Evolutionary conservation across 1,140 invertebrate species (phyloP), one percentile per base, ranked within the genome.

Genomic region (Megalopta genalis): DNA sequence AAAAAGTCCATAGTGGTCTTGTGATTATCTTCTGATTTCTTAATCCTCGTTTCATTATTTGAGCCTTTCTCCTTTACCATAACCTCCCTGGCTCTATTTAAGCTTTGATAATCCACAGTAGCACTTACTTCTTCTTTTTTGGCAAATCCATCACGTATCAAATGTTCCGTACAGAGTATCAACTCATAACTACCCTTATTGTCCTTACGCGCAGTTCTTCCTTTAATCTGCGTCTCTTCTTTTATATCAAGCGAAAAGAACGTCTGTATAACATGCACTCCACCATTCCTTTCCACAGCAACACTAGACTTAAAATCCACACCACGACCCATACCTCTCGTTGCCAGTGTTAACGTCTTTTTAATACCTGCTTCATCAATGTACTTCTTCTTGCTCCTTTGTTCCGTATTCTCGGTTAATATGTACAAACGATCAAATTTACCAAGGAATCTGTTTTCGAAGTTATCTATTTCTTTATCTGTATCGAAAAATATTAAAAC

Each of bases 121-220:
- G 23, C 18, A n/a, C n/a, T n/a, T n/a, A n/a, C n/a, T 68, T 68
- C 46, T 68, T 54, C 7, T 68, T 68, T 14, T 52, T 54, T 5
- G 23, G 27, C 0, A 32, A 68, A 68, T 27, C 9, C 2, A 52
- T 0, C 46, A 23, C 32, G 27, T 68, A 68, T 68, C 23, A 68
- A 68, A 68, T 68, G 66, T 68, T 54, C 23, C 54, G 27, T 54
- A 54, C 66, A 68, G 25, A 68, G 46, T 68, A 68, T 68, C 14
- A 68, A 54, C 14, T 68, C 66, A 52, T 68, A 68, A 68, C 66
- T 68, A 68, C 66, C 66, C 12, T 52, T 68, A 52, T 68, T 68
- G 16, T 68, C 66, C 14, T 68, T 68, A 68, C 66, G 66, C 2
- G 66, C 66, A 25, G 66, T 68, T 27, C 66, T 68, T 12, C 66